phyloP scores from a whole-genome alignment of 2,113 vertebrate species.

The Zapus hudsonius region DNA sequence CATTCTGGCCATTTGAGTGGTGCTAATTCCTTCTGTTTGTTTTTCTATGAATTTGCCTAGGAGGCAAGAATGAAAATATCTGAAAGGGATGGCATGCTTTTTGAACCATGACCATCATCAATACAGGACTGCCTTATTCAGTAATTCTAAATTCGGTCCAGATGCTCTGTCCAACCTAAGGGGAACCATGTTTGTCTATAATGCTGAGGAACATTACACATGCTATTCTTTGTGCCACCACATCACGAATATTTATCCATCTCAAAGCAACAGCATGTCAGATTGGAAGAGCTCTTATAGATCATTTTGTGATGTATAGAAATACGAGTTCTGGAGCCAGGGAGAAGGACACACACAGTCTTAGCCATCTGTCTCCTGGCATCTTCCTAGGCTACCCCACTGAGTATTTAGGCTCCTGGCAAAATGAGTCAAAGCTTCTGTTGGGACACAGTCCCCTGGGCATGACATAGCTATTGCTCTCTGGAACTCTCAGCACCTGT shows the following conservation, averaged over 20 bases:
- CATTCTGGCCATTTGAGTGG: neutral
- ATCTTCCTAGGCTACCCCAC: no score
- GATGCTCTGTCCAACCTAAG: neutral
- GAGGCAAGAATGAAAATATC: neutral
- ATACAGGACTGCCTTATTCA: neutral
- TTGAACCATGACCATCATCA: neutral
- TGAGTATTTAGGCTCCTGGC: neutral
- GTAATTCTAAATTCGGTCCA: neutral
- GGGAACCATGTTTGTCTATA: conserved; percentile 5
- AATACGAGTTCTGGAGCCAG: neutral
- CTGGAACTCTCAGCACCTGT: no score
- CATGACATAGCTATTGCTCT: no score
- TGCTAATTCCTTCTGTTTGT: neutral
- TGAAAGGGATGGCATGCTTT: neutral
- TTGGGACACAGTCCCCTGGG: no score
- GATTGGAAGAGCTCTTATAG: neutral
- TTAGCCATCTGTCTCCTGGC: neutral
- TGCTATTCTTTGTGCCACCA: neutral
- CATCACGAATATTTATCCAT: neutral
- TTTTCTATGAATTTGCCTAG: conserved; percentile 21
- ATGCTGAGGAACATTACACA: neutral
- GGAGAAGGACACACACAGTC: neutral
- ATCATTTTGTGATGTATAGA: neutral
- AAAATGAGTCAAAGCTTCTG: neutral
- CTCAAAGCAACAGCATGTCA: neutral